Conservation (phyloP, 2,113 vertebrate species). For the Diadophis punctatus region DNA sequence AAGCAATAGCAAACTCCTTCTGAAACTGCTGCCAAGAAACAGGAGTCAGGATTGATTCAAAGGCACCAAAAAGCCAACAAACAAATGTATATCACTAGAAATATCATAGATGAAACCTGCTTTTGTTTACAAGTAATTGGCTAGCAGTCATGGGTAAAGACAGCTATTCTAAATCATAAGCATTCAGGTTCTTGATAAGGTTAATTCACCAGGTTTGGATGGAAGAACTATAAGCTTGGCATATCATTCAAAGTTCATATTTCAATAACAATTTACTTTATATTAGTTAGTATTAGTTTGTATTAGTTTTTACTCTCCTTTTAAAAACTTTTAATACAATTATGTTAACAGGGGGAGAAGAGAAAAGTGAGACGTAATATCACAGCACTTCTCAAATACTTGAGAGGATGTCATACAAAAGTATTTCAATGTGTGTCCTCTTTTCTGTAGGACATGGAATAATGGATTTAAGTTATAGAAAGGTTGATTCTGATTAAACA, state of each 20-base stretch:
- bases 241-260: neutral
- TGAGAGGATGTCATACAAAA: neutral
- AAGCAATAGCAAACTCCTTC: neutral
- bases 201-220: neutral
- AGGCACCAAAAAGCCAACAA: neutral
- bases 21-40: neutral
- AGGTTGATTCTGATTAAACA: neutral
- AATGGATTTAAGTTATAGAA: neutral
- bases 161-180: neutral
- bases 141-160: neutral
- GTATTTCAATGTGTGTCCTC: neutral
- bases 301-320: neutral
- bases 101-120: neutral
- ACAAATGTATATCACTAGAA: neutral
- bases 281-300: neutral
- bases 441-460: neutral
- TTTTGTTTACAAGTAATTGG: neutral
- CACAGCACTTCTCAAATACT: neutral
- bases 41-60: neutral
- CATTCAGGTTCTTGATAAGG: neutral
- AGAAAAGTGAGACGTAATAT: neutral
- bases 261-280: neutral
- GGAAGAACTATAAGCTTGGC: neutral
- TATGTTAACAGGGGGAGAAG: neutral
- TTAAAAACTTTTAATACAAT: neutral